These are phyloP conservation scores for Muricea muricata DNA, from an alignment of 92 coral and sea anemone genomes.

Conservation along the genomic window DNA sequence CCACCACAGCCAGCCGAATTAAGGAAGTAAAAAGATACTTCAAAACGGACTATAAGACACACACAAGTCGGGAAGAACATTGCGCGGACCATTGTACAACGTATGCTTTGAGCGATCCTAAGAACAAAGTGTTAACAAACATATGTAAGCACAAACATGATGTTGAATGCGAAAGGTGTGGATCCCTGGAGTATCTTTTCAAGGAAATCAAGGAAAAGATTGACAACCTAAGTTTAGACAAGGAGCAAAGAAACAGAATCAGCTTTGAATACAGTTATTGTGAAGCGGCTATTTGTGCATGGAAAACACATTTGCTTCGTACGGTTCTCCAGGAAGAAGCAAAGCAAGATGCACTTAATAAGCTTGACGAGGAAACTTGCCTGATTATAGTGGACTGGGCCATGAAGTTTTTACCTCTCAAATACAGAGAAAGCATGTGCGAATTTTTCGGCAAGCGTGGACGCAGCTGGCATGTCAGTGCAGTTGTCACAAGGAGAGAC, in stretches of 20 bases:
- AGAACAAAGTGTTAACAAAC: too few relatives aligned
- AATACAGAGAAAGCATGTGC: constrained; percentile 57
- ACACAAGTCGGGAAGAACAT: constrained; percentile 51
- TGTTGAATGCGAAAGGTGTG: neutral
- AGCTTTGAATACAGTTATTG: neutral
- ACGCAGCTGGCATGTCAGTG: constrained; percentile 67
- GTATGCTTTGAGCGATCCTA: constrained; percentile 52
- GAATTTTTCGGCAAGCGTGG: constrained; percentile 72
- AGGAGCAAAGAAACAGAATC: too few relatives aligned
- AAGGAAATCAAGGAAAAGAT: too few relatives aligned
- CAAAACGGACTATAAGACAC: constrained; percentile 65
- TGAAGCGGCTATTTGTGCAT: neutral
- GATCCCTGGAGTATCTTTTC: neutral
- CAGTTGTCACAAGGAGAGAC: constrained; percentile 54
- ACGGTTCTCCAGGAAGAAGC: neutral
- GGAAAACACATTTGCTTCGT: neutral
- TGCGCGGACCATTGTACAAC: constrained; percentile 66
- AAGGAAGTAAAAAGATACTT: constrained; percentile 57
- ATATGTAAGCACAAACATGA: constrained; percentile 55
- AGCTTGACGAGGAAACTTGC: neutral
- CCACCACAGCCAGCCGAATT: too few relatives aligned
- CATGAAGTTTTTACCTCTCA: constrained; percentile 64
- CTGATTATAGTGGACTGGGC: constrained; percentile 64
- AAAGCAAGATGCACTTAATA: neutral
- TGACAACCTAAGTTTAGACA: too few relatives aligned